These are phyloP conservation scores for Eulemur albifrons DNA, from an alignment of 2,797 vertebrate species.

Conservation along the genomic window DNA sequence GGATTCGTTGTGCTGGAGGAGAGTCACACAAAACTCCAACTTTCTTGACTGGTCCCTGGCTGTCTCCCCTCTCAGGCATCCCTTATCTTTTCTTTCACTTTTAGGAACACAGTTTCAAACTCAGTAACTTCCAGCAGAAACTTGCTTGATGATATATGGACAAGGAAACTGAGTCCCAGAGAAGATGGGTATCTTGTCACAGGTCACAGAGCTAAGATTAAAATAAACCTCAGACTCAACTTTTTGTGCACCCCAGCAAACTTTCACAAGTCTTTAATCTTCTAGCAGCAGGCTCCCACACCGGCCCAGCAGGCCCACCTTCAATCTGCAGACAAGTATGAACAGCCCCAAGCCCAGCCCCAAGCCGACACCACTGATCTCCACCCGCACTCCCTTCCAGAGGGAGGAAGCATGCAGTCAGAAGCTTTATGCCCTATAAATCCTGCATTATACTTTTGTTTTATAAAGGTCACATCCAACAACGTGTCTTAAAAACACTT, in stretches of 20 bases:
- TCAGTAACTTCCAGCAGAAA: neutral
- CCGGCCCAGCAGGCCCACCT: neutral
- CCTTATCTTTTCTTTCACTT: neutral
- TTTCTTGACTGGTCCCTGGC: neutral
- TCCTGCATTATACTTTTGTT: neutral
- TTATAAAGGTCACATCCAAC: conserved; percentile 48
- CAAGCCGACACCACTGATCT: neutral
- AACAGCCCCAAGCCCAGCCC: neutral
- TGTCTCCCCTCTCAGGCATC: neutral
- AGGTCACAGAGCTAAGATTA: neutral
- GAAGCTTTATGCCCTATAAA: neutral
- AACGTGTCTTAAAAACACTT: neutral
- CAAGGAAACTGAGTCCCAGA: neutral
- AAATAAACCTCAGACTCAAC: neutral
- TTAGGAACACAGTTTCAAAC: neutral
- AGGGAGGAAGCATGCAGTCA: neutral
- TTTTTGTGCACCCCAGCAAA: neutral
- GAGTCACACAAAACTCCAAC: neutral
- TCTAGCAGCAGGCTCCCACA: neutral
- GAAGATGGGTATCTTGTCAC: neutral
- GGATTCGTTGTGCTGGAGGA: neutral
- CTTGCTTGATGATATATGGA: neutral
- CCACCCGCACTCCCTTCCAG: neutral
- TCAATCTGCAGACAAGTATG: neutral
- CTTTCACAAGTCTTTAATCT: neutral